Evolutionary conservation across 2,888 invertebrate genomes (phyloP).

Genomic region (Drosophila testacea): DNA sequence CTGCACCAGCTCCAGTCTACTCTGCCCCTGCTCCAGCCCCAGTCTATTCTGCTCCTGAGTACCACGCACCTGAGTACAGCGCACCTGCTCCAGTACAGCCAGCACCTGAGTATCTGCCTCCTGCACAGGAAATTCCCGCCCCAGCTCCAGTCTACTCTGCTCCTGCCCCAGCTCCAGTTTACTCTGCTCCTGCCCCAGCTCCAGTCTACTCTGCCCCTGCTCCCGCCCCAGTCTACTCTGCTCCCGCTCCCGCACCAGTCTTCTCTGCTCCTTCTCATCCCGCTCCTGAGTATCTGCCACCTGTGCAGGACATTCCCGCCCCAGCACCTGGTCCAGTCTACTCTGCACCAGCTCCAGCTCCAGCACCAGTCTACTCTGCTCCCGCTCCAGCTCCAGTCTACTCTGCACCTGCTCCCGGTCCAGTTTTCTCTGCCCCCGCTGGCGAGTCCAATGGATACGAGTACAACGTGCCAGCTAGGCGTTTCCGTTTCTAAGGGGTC

Average conservation of each 20-base stretch:
- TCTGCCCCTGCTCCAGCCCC: slow-evolving; percentile 49
- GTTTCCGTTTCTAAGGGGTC: slow-evolving; percentile 71
- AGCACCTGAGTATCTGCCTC: slow-evolving; percentile 52
- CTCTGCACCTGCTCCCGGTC: slow-evolving; percentile 38
- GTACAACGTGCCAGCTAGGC: slow-evolving; percentile 71
- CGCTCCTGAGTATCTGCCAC: slow-evolving; percentile 40
- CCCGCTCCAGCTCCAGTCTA: slow-evolving; percentile 39
- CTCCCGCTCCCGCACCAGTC: slow-evolving; percentile 36
- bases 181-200: slow-evolving; percentile 43
- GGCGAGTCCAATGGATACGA: slow-evolving; percentile 59
- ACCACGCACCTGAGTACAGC: slow-evolving; percentile 37
- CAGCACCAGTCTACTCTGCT: slow-evolving; percentile 33
- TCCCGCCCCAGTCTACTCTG: slow-evolving; percentile 26
- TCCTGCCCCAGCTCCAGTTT: slow-evolving; percentile 41
- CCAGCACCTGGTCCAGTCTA: slow-evolving; percentile 47
- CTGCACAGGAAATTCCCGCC: slow-evolving; percentile 44
- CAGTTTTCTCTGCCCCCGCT: slow-evolving; percentile 27
- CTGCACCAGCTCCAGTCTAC: slow-evolving; percentile 45
- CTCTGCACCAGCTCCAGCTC: slow-evolving; percentile 41
- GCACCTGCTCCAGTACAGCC: slow-evolving; percentile 49
- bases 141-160: slow-evolving; percentile 52
- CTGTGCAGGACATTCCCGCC: slow-evolving; percentile 36
- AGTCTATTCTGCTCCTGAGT: slow-evolving; percentile 40
- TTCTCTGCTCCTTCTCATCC: slow-evolving; percentile 37
- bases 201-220: slow-evolving; percentile 17